These are phyloP conservation scores for Synanthedon formicaeformis DNA, from an alignment of 2,888 invertebrate genomes.

Conservation along the genomic window DNA sequence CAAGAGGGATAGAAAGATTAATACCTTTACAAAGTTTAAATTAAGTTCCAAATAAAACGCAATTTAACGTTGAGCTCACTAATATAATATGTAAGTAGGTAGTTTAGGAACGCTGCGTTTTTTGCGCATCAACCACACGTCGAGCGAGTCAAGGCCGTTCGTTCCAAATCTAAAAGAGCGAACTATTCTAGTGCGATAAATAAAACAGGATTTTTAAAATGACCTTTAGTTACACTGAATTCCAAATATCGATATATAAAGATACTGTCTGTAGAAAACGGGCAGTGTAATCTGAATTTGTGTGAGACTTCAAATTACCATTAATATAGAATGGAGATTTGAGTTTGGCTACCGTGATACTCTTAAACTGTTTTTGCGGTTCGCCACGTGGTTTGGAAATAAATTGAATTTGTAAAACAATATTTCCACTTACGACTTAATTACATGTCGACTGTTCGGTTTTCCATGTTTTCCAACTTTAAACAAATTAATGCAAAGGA, in stretches of 20 bases:
- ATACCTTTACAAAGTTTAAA: not conserved
- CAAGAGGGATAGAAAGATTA: too few relatives aligned
- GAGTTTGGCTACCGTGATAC: not conserved
- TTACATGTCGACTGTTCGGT: too few relatives aligned
- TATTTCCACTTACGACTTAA: too few relatives aligned
- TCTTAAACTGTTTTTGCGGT: not conserved
- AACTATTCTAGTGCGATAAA: not conserved
- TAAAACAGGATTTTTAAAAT: not conserved
- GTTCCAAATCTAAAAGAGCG: slow-evolving; percentile 7
- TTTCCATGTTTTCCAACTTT: too few relatives aligned
- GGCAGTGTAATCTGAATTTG: not conserved
- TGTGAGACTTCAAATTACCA: not conserved
- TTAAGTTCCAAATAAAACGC: not conserved
- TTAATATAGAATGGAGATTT: not conserved
- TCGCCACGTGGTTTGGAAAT: not conserved
- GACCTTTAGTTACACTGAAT: not conserved
- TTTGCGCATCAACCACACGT: slow-evolving; percentile 16
- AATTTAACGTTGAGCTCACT: not conserved
- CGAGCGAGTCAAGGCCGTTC: slow-evolving; percentile 37
- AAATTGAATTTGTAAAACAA: too few relatives aligned
- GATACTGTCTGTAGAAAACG: not conserved
- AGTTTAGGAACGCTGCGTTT: slow-evolving; percentile 7
- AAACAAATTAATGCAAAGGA: too few relatives aligned
- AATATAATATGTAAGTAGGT: not conserved
- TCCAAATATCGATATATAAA: not conserved